A percentile compares a stretch with the other conserved stretches of the same genome.
Evolutionary conservation across 2,113 vertebrate genomes (phyloP).

Genomic region (Dermatemys mawii): DNA sequence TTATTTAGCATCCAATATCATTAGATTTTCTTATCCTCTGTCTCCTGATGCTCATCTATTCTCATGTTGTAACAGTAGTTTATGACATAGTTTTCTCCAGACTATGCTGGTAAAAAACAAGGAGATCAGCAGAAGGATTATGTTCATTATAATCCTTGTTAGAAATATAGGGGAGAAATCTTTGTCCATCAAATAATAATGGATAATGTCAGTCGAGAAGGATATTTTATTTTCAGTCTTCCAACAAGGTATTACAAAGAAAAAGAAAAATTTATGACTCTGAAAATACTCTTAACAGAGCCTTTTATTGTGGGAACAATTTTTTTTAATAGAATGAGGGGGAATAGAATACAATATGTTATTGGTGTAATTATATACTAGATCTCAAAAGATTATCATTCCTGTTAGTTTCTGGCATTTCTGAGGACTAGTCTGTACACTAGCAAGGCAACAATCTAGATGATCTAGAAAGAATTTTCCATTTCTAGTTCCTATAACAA

Average conservation of each 20-base stretch:
- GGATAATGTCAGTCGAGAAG: neutral
- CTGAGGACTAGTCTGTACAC: neutral
- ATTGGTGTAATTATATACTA: neutral
- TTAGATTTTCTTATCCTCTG: neutral
- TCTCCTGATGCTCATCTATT: neutral
- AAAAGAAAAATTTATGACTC: neutral
- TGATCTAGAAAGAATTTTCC: neutral
- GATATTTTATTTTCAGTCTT: neutral
- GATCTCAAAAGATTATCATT: neutral
- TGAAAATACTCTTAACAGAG: neutral
- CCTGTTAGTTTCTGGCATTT: neutral
- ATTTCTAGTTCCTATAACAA: neutral
- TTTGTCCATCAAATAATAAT: neutral
- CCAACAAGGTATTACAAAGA: neutral
- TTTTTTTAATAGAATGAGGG: neutral
- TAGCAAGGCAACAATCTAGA: neutral
- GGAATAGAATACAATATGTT: neutral
- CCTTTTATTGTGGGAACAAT: neutral
- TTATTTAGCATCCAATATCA: neutral
- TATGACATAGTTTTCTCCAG: neutral
- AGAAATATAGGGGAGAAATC: neutral
- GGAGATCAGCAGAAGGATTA: neutral
- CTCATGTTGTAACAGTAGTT: neutral
- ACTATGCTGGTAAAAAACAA: neutral
- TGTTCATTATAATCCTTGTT: conserved; percentile 10